Evolutionary conservation across 2,113 vertebrate genomes (phyloP).

Genomic region (Oreocharis arfaki): DNA sequence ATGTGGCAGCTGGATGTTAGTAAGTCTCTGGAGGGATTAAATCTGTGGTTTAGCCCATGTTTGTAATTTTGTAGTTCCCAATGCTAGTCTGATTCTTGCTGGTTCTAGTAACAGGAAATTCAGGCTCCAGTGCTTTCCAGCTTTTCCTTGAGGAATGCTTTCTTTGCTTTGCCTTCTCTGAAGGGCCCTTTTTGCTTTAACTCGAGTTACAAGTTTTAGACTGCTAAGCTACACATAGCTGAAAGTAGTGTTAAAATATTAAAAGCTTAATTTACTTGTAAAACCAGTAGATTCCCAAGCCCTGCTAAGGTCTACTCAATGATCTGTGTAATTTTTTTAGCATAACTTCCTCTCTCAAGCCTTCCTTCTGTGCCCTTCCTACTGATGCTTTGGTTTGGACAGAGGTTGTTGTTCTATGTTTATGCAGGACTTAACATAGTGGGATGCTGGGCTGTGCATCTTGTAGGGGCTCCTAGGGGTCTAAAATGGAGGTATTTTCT

Average conservation of each 20-base stretch:
- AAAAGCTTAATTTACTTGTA: not conserved
- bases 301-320: not conserved
- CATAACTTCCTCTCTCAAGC: fast-evolving
- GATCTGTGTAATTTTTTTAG: not conserved
- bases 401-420: not conserved
- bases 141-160: not conserved
- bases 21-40: not conserved
- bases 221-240: not conserved
- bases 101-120: not conserved
- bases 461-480: not conserved
- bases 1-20: not conserved
- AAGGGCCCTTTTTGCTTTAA: not conserved
- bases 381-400: not conserved
- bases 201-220: not conserved
- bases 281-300: not conserved
- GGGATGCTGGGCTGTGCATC: not conserved
- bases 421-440: not conserved
- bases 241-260: not conserved
- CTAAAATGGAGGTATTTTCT: not conserved
- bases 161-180: not conserved
- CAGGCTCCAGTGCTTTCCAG: not conserved
- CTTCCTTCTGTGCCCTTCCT: not conserved
- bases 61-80: not conserved
- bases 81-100: not conserved
- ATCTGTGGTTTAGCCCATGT: not conserved